Conservation (phyloP, 2,888 invertebrate genomes). For the Melolontha melolontha region DNA sequence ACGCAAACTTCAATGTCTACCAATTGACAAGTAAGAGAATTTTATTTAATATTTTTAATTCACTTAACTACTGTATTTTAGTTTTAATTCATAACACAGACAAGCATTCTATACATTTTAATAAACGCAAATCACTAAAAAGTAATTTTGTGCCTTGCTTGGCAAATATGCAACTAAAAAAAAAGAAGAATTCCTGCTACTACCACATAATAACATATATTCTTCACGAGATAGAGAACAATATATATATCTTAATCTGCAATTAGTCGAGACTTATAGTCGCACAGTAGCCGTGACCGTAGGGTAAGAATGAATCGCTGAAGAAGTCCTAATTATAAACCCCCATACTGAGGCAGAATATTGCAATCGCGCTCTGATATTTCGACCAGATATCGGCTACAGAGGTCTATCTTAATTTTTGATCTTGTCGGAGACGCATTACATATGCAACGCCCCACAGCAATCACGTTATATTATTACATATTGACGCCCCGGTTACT, state of each 20-base stretch:
- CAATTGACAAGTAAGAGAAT: too few relatives aligned
- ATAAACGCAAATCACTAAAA: too few relatives aligned
- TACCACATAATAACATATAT: too few relatives aligned
- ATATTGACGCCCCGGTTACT: slow-evolving; percentile 30
- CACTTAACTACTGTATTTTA: too few relatives aligned
- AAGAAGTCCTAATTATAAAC: slow-evolving; percentile 10
- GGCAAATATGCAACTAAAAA: too few relatives aligned
- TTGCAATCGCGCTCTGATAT: slow-evolving; percentile 42
- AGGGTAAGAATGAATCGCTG: slow-evolving; percentile 30
- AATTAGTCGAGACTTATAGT: slow-evolving; percentile 42
- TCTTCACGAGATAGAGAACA: too few relatives aligned
- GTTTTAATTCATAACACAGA: too few relatives aligned
- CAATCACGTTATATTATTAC: slow-evolving; percentile 39
- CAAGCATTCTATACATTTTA: too few relatives aligned
- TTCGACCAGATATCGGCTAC: slow-evolving; percentile 45
- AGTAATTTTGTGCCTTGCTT: too few relatives aligned
- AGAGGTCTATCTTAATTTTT: slow-evolving; percentile 34
- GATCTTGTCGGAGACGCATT: slow-evolving; percentile 35
- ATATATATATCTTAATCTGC: slow-evolving; percentile 44
- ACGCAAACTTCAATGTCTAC: too few relatives aligned
- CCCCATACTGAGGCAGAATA: slow-evolving; percentile 26
- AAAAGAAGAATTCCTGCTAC: too few relatives aligned
- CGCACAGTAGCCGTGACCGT: slow-evolving; percentile 41
- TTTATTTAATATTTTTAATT: too few relatives aligned
- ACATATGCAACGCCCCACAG: slow-evolving; percentile 30